Percentiles rank a stretch among this genome's conserved stretches.
phyloP scores from a whole-genome alignment of 2,797 vertebrate species.

The Ceryle rudis region DNA sequence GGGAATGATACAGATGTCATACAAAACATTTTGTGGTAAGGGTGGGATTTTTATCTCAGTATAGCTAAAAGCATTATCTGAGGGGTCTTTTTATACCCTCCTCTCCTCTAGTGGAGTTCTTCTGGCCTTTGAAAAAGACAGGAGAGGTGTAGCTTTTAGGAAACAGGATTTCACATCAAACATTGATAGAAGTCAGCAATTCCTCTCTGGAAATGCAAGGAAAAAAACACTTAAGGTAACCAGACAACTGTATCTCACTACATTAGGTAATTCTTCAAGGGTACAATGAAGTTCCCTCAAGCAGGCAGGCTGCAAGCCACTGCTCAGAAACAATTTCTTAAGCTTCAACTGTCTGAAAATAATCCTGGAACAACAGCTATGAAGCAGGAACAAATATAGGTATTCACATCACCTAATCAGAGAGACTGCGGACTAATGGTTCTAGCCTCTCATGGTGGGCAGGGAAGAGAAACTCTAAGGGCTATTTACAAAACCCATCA shows the following conservation, averaged over 20 bases:
- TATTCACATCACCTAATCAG: neutral
- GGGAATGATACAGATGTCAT: neutral
- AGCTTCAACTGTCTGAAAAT: neutral
- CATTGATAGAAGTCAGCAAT: neutral
- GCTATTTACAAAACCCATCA: neutral
- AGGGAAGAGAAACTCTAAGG: neutral
- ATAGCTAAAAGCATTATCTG: neutral
- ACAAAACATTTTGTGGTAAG: neutral
- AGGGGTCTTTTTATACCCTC: neutral
- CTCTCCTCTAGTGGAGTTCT: neutral
- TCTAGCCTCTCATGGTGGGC: neutral
- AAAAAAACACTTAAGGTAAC: neutral
- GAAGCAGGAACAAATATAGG: neutral
- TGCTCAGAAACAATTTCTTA: constrained; percentile 1
- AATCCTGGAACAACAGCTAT: neutral
- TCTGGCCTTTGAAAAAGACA: neutral
- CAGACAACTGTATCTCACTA: neutral
- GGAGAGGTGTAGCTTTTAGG: neutral
- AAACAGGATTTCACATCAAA: neutral
- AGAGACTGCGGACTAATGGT: neutral
- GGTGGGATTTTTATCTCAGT: neutral
- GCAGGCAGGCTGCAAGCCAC: neutral
- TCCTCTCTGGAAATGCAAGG: neutral
- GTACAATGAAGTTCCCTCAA: neutral
- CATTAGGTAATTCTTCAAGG: constrained; percentile 38